Conservation (phyloP, 2,113 vertebrate species). For the Opisthocomus hoazin region DNA sequence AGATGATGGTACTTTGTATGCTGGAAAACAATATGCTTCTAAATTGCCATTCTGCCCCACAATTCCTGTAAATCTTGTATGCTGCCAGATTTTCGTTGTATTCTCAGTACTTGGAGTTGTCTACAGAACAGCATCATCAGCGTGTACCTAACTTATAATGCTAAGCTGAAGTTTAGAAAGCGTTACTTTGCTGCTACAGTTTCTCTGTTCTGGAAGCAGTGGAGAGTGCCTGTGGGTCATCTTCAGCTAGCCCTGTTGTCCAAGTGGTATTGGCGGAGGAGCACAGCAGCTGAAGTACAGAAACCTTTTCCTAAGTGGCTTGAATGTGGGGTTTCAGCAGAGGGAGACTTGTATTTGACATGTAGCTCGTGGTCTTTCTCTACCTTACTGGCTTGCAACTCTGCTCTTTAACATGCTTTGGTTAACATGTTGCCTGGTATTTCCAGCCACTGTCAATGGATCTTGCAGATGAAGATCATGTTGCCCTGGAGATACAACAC, state of each 20-base stretch:
- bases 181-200: not conserved
- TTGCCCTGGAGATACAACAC: not conserved
- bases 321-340: not conserved
- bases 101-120: not conserved
- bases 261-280: not conserved
- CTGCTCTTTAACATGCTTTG: not conserved
- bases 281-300: not conserved
- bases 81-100: not conserved
- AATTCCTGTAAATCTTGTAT: not conserved
- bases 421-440: not conserved
- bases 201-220: not conserved
- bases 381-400: not conserved
- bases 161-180: not conserved
- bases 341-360: not conserved
- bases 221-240: not conserved
- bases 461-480: not conserved
- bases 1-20: not conserved
- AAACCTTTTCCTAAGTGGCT: not conserved
- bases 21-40: not conserved
- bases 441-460: not conserved
- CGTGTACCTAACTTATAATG: not conserved
- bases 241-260: not conserved
- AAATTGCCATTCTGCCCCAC: not conserved
- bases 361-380: not conserved
- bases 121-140: accelerated